A percentile compares a stretch with the other conserved stretches of the same genome.
These are phyloP conservation scores for Percopsis omiscomaycus DNA, from an alignment of 2,797 vertebrate species.

Conservation along the genomic window DNA sequence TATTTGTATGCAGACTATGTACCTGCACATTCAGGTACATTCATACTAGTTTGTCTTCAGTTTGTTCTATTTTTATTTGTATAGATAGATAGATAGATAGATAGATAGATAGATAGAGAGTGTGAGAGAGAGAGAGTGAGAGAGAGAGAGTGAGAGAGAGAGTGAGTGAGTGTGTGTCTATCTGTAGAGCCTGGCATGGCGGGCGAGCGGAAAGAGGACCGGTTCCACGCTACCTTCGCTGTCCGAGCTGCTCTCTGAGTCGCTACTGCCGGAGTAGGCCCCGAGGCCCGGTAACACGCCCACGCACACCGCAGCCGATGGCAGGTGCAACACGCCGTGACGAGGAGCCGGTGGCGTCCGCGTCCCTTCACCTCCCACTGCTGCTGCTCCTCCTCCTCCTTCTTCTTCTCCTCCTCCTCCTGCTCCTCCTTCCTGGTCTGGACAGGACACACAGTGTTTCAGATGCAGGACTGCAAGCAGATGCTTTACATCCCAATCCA, in stretches of 20 bases:
- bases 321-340: conserved; percentile 82
- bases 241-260: conserved; percentile 97
- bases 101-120: too few relatives aligned
- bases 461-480: background rate
- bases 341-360: conserved; percentile 35
- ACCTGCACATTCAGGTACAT: too few relatives aligned
- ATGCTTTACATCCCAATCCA: background rate
- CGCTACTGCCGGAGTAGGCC: conserved; percentile 94
- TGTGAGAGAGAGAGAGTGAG: background rate
- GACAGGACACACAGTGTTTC: conserved; percentile 53
- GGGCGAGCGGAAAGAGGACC: conserved; percentile 84
- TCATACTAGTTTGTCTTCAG: too few relatives aligned
- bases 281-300: conserved; percentile 94
- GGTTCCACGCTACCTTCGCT: conserved; percentile 93
- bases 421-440: conserved; percentile 70
- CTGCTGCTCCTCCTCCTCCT: conserved; percentile 46
- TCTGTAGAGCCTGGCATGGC: conserved; percentile 76
- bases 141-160: background rate
- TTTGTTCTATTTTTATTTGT: too few relatives aligned
- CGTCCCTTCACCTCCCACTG: conserved; percentile 61
- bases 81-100: too few relatives aligned
- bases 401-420: conserved; percentile 37
- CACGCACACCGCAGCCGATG: conserved; percentile 91
- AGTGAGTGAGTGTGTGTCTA: conserved; percentile 40
- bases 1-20: too few relatives aligned